phyloP scores from a whole-genome alignment of 2,888 invertebrate species.

The Lasius platythorax region DNA sequence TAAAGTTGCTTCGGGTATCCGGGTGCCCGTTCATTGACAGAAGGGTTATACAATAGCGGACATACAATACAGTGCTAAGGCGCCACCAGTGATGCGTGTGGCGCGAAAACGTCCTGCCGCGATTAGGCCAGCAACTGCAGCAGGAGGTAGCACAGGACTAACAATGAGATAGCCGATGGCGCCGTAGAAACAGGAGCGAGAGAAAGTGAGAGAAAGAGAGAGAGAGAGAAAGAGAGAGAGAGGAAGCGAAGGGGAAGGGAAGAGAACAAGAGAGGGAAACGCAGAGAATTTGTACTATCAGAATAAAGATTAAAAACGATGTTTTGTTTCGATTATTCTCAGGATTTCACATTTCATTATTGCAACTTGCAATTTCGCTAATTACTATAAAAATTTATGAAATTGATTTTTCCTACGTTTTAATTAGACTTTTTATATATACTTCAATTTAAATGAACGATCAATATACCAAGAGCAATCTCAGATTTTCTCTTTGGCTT shows the following conservation, averaged over 20 bases:
- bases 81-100: slow-evolving; percentile 78
- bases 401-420: neutral
- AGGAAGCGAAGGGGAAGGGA: slow-evolving; percentile 46
- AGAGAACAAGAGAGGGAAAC: slow-evolving; percentile 56
- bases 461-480: neutral
- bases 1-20: too few species aligned
- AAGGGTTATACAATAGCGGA: too few species aligned
- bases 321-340: neutral
- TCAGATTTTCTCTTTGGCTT: neutral
- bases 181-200: slow-evolving; percentile 63
- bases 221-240: slow-evolving; percentile 20
- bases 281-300: slow-evolving; percentile 51
- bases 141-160: slow-evolving; percentile 85
- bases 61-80: slow-evolving; percentile 34
- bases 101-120: slow-evolving; percentile 83
- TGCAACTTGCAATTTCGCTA: neutral
- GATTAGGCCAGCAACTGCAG: slow-evolving; percentile 82
- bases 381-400: neutral
- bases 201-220: slow-evolving; percentile 54
- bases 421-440: neutral
- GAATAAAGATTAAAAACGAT: slow-evolving; percentile 54
- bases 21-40: too few species aligned
- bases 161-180: slow-evolving; percentile 67
- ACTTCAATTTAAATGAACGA: neutral
- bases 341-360: neutral